phyloP scores from a whole-genome alignment of 2,797 vertebrate genomes.

The Serranus cabrilla region DNA sequence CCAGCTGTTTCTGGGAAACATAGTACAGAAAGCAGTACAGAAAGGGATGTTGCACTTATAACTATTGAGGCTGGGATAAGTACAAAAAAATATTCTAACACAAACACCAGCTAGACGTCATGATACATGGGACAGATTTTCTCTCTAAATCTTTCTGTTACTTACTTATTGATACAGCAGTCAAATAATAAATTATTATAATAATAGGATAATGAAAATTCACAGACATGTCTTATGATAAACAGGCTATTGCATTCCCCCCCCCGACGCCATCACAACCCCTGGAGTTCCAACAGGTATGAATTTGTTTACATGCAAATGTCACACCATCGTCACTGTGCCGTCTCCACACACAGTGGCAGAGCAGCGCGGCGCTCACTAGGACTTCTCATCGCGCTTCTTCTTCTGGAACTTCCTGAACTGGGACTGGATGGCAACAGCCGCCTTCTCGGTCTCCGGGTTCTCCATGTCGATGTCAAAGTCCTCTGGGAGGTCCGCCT shows the following conservation, averaged over 20 bases:
- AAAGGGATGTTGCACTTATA: conserved; percentile 31
- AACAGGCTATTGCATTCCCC: conserved; percentile 77
- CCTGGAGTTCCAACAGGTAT: conserved; percentile 81
- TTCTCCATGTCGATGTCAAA: conserved; percentile 98
- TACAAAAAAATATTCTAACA: conserved; percentile 76
- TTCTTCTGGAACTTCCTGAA: conserved; percentile 99
- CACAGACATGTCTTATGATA: conserved; percentile 79
- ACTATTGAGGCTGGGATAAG: conserved; percentile 50
- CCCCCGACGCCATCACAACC: conserved; percentile 47
- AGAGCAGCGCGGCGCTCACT: conserved; percentile 79
- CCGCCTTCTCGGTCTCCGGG: conserved; percentile 96
- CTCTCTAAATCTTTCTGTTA: conserved; percentile 41
- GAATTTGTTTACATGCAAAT: conserved; percentile 87
- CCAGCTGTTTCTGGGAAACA: conserved; percentile 46
- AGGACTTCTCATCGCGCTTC: conserved; percentile 93
- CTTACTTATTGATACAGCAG: conserved; percentile 73
- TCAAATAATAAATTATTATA: conserved; percentile 72
- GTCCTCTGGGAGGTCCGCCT: conserved; percentile 93
- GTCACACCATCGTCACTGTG: conserved; percentile 77
- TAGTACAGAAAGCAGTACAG: conserved; percentile 52
- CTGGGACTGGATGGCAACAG: conserved; percentile 97
- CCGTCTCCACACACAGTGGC: conserved; percentile 52
- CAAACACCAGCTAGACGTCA: conserved; percentile 69
- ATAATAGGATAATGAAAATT: conserved; percentile 77
- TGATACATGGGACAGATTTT: conserved; percentile 48